These are phyloP conservation scores for Arbacia lixula DNA, from an alignment of 53 echinoderm and acorn worm genomes.

Conservation along the genomic window DNA sequence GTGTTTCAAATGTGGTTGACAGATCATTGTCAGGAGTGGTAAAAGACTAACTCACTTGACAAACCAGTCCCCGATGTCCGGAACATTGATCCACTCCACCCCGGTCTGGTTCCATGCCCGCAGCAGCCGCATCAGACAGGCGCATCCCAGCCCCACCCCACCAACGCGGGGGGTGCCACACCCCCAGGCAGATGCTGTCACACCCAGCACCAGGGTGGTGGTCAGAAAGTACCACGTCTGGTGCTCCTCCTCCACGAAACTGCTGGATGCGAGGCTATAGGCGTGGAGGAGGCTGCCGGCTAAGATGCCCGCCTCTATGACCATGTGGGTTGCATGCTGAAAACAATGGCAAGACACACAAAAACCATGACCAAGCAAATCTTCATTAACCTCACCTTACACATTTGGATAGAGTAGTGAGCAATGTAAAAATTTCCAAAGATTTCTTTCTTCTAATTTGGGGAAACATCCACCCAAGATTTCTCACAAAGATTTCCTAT, in stretches of 20 bases:
- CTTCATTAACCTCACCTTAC: too few species aligned
- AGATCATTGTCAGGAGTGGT: too few species aligned
- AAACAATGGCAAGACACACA: too few species aligned
- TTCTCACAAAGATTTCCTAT: too few species aligned
- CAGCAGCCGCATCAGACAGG: constrained; percentile 65
- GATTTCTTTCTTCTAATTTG: too few species aligned
- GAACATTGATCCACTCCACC: constrained; percentile 82
- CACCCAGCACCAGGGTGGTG: constrained; percentile 70
- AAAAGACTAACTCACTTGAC: constrained; percentile 83
- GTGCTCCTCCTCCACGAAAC: constrained; percentile 99
- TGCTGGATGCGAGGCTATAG: constrained; percentile 83
- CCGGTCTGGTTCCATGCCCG: constrained; percentile 98
- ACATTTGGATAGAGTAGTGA: too few species aligned
- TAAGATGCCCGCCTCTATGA: constrained; percentile 60
- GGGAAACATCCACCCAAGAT: too few species aligned
- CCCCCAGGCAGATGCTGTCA: constrained; percentile 48
- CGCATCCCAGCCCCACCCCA: constrained; percentile 23
- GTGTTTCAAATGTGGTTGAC: too few species aligned
- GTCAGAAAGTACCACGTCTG: constrained; percentile 98
- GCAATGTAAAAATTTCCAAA: too few species aligned
- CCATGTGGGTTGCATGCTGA: constrained; percentile 7
- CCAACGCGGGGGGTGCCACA: constrained; percentile 13
- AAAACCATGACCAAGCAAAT: too few species aligned
- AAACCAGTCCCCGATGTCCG: constrained; percentile 96
- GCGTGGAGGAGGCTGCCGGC: constrained; percentile 74